phyloP scores from a whole-genome alignment of 2,797 vertebrate species.

The Sarcoramphus papa region DNA sequence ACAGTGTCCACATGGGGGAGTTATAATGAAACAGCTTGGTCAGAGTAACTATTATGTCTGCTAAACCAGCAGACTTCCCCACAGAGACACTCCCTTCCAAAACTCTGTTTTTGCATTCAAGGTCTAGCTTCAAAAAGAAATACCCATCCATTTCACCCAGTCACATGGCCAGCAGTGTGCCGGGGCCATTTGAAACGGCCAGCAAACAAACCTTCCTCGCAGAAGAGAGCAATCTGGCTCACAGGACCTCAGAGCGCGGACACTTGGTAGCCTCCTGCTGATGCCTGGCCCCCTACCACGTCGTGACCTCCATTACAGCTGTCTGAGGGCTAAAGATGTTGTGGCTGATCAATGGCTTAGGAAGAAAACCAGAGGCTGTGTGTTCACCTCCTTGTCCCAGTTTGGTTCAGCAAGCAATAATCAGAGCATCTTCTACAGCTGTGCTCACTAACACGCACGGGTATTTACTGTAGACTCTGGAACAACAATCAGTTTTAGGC shows the following conservation, averaged over 20 bases:
- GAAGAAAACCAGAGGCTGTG: background rate
- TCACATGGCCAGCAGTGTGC: background rate
- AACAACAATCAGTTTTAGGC: background rate
- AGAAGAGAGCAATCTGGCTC: background rate
- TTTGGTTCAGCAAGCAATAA: background rate
- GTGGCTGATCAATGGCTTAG: background rate
- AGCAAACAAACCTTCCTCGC: background rate
- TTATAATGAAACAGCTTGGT: background rate
- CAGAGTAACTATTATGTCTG: background rate
- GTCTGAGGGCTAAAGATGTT: background rate
- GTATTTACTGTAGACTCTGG: background rate
- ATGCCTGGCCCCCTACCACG: background rate
- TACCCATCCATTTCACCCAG: background rate
- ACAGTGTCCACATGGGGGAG: rapidly evolving
- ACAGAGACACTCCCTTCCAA: background rate
- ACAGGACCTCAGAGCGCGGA: background rate
- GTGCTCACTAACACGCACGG: background rate
- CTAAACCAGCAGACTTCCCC: background rate
- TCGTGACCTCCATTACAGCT: background rate
- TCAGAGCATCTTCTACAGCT: background rate
- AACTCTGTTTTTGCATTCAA: background rate
- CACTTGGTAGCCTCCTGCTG: background rate
- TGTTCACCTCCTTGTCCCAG: background rate
- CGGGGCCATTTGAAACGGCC: background rate
- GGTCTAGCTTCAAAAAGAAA: background rate